Evolutionary conservation across 2,888 invertebrate species (phyloP), one percentile per base, ranked within the genome.

Genomic region (Dysmachus trigonus): DNA sequence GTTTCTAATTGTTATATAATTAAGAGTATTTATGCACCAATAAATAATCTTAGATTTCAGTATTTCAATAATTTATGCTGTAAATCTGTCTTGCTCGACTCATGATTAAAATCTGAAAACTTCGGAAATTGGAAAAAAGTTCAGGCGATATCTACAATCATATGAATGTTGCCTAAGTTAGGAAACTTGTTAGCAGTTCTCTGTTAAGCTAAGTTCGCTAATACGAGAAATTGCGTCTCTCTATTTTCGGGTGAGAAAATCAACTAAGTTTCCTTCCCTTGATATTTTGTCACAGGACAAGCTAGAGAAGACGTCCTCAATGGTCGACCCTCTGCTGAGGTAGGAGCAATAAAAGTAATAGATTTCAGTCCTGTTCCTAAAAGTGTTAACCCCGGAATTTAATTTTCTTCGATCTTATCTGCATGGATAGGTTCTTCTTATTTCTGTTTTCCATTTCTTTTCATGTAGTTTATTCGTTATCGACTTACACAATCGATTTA

Each of bases 381-480:
- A 79, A 79, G 79, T 79, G 79, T 79, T 79, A 51, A 79, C 79
- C 79, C 79, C 53, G 79, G 79, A 79, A 79, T 79, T 79, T 79
- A 79, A 79, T 79, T 79, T 79, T 79, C 79, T 51, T 51, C 79
- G 79, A 79, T 79, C 53, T 79, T 79, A 79, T 79, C 79, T 79
- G 79, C 79, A 79, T 79, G 79, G 53, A 30, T 79, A 79, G 79
- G 79, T 79, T 79, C 30, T 31, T 30, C 31, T 79, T 47, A 79
- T 79, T 79, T 79, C 79, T 51, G 79, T 51, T 79, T 79, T 79
- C 79, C 79, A 79, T 79, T 79, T 79, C 79, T 79, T n/a, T 79
- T 79, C 79, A 79, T 79, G 79, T 79, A 79, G 79, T 79, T 79
- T 79, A 79, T 22, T 51, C 31, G 47, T 79, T 79, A 79, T 79